A percentile compares a stretch with the other conserved stretches of the same genome.
Conservation (phyloP, 1,140 invertebrate genomes). For the Drosophila truncata region DNA sequence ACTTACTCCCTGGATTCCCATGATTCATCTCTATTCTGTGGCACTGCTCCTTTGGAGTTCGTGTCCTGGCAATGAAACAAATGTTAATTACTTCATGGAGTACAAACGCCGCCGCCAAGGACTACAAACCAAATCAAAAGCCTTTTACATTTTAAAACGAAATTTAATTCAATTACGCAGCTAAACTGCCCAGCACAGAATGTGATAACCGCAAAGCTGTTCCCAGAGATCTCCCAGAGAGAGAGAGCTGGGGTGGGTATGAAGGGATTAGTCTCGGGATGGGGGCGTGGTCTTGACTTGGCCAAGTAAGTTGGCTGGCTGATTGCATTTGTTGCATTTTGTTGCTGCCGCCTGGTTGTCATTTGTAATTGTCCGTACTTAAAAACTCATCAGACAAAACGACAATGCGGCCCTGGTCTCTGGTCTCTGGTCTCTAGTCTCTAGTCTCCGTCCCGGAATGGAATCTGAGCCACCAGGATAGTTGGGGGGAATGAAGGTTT, state of each 20-base stretch:
- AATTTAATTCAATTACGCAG: constrained; percentile 79
- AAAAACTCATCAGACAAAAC: constrained; percentile 82
- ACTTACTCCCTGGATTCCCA: not conserved
- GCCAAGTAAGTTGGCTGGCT: constrained; percentile 34
- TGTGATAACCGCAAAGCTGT: constrained; percentile 63
- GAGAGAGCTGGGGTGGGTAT: not conserved
- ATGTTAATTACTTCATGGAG: constrained; percentile 62
- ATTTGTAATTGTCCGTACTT: constrained; percentile 81
- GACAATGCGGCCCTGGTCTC: constrained; percentile 61
- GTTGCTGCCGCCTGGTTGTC: constrained; percentile 54
- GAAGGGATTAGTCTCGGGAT: constrained; percentile 2
- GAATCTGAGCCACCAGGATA: constrained; percentile 34
- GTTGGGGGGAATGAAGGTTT: constrained; percentile 24
- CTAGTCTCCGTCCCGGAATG: constrained; percentile 14
- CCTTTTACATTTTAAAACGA: constrained; percentile 67
- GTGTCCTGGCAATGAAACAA: constrained; percentile 42
- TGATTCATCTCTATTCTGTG: constrained; percentile 6
- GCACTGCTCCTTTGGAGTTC: not conserved
- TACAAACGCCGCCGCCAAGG: constrained; percentile 34
- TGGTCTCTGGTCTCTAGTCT: constrained; percentile 19
- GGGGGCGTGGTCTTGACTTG: constrained; percentile 13
- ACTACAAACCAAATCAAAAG: constrained; percentile 57
- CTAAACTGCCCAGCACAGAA: constrained; percentile 71
- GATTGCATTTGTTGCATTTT: constrained; percentile 59
- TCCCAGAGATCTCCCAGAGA: constrained; percentile 11